Evolutionary conservation across 2,888 invertebrate genomes (phyloP).

Genomic region (Hemicrepidius hirtus): DNA sequence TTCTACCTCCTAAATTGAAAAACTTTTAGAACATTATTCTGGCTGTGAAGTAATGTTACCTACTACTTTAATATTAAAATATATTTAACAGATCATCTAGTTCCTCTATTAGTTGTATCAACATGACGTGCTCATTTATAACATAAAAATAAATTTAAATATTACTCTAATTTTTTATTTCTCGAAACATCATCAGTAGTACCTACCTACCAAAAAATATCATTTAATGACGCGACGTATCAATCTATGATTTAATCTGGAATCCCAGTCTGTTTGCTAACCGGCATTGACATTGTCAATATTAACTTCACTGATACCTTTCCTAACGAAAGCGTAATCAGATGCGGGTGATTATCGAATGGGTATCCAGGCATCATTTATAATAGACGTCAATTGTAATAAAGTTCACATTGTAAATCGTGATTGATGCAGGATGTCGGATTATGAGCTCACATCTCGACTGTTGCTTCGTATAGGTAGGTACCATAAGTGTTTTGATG

Average conservation of each 20-base stretch:
- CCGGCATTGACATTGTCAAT: slow-evolving; percentile 55
- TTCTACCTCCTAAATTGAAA: too few species aligned
- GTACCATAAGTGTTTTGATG: slow-evolving; percentile 52
- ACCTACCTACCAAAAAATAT: too few species aligned
- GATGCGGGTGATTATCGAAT: slow-evolving; percentile 61
- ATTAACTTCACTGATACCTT: slow-evolving; percentile 57
- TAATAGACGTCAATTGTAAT: slow-evolving; percentile 69
- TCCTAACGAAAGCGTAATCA: slow-evolving; percentile 56
- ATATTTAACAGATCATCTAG: too few species aligned
- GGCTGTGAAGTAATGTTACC: background rate
- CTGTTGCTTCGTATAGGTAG: slow-evolving; percentile 40
- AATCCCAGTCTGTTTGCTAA: slow-evolving; percentile 24
- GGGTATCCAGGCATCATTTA: slow-evolving; percentile 64
- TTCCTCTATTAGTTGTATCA: too few species aligned
- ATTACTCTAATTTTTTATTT: too few species aligned
- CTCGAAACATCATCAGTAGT: too few species aligned
- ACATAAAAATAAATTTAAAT: too few species aligned
- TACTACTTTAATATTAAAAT: background rate
- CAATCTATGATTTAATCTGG: slow-evolving; percentile 10
- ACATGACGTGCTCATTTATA: too few species aligned
- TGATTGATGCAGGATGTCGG: slow-evolving; percentile 65
- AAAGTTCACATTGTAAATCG: slow-evolving; percentile 67
- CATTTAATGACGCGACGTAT: too few species aligned
- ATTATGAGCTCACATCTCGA: slow-evolving; percentile 49
- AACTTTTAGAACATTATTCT: background rate